phyloP scores from a whole-genome alignment of 1,140 invertebrate species.

The Whitmania pigra region DNA sequence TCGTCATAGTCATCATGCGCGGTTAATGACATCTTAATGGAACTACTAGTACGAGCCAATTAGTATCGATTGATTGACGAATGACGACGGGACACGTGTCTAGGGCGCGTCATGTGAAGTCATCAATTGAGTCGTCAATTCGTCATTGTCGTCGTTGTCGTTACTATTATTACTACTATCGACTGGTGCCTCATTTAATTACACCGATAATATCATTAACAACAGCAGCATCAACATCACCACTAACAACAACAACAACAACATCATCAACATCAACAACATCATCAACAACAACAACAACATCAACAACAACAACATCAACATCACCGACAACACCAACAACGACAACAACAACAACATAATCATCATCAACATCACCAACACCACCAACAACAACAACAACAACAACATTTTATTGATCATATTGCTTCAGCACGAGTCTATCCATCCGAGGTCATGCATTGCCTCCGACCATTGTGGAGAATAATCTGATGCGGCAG shows the following conservation, averaged over 20 bases:
- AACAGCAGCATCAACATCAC: background rate
- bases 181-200: background rate
- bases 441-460: too few relatives aligned
- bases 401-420: too few relatives aligned
- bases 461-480: too few relatives aligned
- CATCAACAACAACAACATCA: too few relatives aligned
- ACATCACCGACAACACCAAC: background rate
- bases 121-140: background rate
- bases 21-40: too few relatives aligned
- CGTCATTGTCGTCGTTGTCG: background rate
- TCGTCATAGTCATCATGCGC: background rate
- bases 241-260: background rate
- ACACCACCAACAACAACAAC: background rate
- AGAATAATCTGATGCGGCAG: too few relatives aligned
- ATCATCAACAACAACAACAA: background rate
- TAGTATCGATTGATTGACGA: too few relatives aligned
- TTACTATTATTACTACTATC: background rate
- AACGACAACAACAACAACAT: too few relatives aligned
- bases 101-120: background rate
- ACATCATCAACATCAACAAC: background rate
- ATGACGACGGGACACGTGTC: too few relatives aligned
- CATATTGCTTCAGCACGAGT: too few relatives aligned
- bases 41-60: too few relatives aligned
- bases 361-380: constrained; percentile 5
- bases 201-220: background rate